Percentiles rank a stretch among this genome's conserved stretches.
Conservation (phyloP, 2,888 invertebrate genomes). For the Tubiluchus corallicola region DNA sequence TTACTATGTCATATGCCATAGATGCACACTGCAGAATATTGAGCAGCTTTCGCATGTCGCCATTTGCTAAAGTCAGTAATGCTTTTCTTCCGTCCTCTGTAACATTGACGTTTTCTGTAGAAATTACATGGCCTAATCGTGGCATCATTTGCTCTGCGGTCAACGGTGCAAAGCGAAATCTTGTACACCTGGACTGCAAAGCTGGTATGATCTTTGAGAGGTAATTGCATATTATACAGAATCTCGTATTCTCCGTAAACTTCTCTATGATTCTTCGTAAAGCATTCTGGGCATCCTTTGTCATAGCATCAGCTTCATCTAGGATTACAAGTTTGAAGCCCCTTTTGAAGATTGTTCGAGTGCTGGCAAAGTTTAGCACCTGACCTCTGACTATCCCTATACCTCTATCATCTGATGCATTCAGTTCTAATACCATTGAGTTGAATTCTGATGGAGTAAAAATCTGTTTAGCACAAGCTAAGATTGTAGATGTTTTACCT, state of each 20-base stretch:
- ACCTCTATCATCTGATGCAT: constrained; percentile 96
- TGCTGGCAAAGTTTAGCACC: constrained; percentile 88
- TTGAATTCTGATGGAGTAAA: constrained; percentile 73
- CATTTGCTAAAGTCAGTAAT: constrained; percentile 66
- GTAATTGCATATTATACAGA: constrained; percentile 98
- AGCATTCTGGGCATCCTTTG: constrained; percentile 97
- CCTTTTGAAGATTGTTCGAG: constrained; percentile 56
- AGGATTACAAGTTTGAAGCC: constrained; percentile 87
- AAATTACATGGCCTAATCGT: constrained; percentile 60
- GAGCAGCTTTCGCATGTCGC: constrained; percentile 93
- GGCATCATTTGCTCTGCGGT: constrained; percentile 69
- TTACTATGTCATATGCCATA: constrained; percentile 71
- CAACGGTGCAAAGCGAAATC: constrained; percentile 85
- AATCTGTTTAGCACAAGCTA: constrained; percentile 81
- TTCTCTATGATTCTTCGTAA: constrained; percentile 92
- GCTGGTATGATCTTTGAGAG: constrained; percentile 96
- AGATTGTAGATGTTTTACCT: constrained; percentile 94
- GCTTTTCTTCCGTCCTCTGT: constrained; percentile 76
- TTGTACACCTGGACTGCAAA: constrained; percentile 88
- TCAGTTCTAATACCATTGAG: constrained; percentile 73
- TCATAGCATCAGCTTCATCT: constrained; percentile 99
- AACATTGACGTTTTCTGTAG: constrained; percentile 57
- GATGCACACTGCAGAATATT: constrained; percentile 92
- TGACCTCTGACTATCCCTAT: constrained; percentile 84
- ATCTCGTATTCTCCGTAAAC: constrained; percentile 92